Evolutionary conservation across 2,888 invertebrate genomes (phyloP).

Genomic region (Penaeus monodon): DNA sequence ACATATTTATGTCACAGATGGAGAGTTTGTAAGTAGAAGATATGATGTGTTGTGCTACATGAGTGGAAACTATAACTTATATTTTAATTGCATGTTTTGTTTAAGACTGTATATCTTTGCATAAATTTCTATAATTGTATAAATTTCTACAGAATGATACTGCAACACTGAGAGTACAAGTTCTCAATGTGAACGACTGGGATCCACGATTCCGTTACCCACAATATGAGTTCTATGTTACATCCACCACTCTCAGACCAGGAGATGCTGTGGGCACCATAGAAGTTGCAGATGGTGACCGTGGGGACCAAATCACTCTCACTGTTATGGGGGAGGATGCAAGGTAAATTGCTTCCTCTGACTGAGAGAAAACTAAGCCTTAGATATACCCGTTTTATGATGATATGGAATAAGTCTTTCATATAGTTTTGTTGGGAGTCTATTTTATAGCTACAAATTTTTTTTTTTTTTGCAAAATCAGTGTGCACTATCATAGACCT

Average conservation of each 20-base stretch:
- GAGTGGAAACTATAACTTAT: background rate
- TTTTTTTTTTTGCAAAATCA: no score
- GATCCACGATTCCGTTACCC: conserved; percentile 90
- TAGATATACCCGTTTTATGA: background rate
- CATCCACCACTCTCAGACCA: conserved; percentile 65
- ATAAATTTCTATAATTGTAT: background rate
- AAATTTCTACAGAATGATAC: conserved; percentile 80
- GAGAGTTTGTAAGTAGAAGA: conserved; percentile 75
- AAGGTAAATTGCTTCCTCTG: conserved; percentile 70
- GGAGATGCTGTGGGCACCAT: conserved; percentile 75
- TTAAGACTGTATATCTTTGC: background rate
- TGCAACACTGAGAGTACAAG: conserved; percentile 83
- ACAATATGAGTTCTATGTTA: conserved; percentile 83
- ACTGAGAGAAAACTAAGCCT: no score
- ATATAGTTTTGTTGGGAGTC: no score
- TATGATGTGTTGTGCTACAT: background rate
- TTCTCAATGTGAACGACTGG: conserved; percentile 92
- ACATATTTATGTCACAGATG: conserved; percentile 86
- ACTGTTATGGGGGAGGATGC: conserved; percentile 80
- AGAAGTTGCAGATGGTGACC: conserved; percentile 90
- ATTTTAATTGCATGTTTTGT: background rate
- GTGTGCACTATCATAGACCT: no score
- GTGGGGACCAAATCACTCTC: conserved; percentile 81
- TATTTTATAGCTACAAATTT: no score
- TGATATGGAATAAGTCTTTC: background rate